Evolutionary conservation across 2,888 invertebrate species (phyloP).

Genomic region (Neuroscelio doddi): DNA sequence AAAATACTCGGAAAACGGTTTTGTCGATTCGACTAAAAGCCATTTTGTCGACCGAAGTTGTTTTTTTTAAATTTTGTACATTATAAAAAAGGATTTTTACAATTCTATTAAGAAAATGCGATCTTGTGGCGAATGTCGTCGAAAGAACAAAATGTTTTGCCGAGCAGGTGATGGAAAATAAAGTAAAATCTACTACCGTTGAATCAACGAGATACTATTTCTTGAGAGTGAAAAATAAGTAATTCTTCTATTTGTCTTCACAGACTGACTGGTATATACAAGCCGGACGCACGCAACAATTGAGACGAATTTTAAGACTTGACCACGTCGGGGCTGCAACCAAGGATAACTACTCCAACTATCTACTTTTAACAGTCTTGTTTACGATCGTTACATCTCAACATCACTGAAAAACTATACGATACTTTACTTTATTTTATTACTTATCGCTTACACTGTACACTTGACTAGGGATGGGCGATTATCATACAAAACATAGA

Average conservation of each 20-base stretch:
- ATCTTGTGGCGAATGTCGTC: not conserved
- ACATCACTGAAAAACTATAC: conserved; percentile 67
- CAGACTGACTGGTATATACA: conserved; percentile 73
- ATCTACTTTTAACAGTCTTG: conserved; percentile 67
- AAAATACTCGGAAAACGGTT: not conserved
- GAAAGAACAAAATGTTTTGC: conserved; percentile 3
- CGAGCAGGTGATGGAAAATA: not conserved
- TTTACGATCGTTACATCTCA: conserved; percentile 69
- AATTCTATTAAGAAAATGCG: not conserved
- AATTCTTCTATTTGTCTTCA: conserved; percentile 72
- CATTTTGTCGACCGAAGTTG: not conserved
- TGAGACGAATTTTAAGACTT: conserved; percentile 72
- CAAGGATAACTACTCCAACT: conserved; percentile 70
- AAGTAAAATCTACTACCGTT: conserved; percentile 9
- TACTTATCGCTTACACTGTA: conserved; percentile 26
- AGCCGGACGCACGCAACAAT: conserved; percentile 72
- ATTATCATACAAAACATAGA: no score
- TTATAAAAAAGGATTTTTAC: not conserved
- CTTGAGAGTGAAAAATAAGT: conserved; percentile 55
- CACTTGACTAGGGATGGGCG: conserved; percentile 17
- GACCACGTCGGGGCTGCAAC: conserved; percentile 72
- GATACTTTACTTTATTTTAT: conserved; percentile 58
- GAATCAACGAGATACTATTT: conserved; percentile 6
- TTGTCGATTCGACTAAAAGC: not conserved
- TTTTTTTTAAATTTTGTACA: not conserved